Conservation (phyloP, 2,113 vertebrate species). For the Cyanoderma ruficeps region DNA sequence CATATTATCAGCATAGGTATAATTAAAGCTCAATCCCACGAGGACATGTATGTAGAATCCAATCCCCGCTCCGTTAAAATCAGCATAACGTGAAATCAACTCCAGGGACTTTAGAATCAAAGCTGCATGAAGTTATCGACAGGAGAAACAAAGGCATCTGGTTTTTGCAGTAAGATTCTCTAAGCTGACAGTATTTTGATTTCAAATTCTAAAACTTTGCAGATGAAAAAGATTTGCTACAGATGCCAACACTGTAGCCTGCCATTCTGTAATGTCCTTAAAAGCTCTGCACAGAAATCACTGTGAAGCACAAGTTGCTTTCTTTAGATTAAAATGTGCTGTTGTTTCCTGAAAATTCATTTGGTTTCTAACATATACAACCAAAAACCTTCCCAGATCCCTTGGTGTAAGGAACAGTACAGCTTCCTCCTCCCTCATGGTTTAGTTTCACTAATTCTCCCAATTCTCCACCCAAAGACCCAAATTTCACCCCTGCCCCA, state of each 20-base stretch:
- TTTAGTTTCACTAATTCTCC: not conserved
- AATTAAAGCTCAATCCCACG: conserved; percentile 4
- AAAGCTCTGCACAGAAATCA: not conserved
- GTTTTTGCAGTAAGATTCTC: not conserved
- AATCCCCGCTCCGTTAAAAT: not conserved
- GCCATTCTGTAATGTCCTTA: not conserved
- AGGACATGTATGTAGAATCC: not conserved
- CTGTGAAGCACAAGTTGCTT: not conserved
- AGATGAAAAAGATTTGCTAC: not conserved
- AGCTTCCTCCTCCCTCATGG: not conserved
- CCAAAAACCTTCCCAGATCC: not conserved
- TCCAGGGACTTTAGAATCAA: not conserved
- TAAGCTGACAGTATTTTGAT: not conserved
- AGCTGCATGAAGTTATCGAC: not conserved
- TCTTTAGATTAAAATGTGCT: not conserved
- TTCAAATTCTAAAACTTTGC: not conserved
- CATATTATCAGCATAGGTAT: not conserved
- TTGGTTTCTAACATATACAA: not conserved
- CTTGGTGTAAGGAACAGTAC: not conserved
- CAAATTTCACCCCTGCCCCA: not conserved
- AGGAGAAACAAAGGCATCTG: not conserved
- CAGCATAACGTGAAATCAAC: not conserved
- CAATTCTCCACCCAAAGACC: not conserved
- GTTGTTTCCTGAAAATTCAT: not conserved
- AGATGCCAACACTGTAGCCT: not conserved